Base-by-base conservation (phyloP, 2,113 vertebrate genomes). In the Colius striatus region DNA sequence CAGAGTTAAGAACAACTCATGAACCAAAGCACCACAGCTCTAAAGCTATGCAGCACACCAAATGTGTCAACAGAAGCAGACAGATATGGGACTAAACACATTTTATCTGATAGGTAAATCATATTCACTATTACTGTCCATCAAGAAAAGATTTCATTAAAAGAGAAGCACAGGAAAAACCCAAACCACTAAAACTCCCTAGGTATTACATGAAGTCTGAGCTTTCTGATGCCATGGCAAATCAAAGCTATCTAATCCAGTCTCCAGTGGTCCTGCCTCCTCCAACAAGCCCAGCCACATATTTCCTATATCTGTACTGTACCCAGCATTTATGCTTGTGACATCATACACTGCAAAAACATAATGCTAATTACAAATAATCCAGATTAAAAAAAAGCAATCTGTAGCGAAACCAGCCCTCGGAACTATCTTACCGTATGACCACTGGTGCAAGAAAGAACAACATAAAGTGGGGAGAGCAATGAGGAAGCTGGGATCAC, bases 251-350 rank as follows among this genome's bases (percentile, higher is more conserved):
- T 14, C 13, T 62, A 83, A 78, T 21, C 4, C 13, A 84, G 19
- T 20, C 63, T 71, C 61, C 38, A 68, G 54, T 13, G 20, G 29
- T 76, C 23, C 67, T 47, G 32, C 17, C 15, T 65, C 36, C 54
- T 43, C 41, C 62, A 36, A 16, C 30, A 72, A 47, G 5, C 16
- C 25, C 60, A 72, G 11, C 16, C 61, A 55, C 0, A 0, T 8
- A 9, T 18, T 93, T 75, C 18, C 23, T 36, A n/a, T 43, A 38
- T 48, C 51, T 68, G 18, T 17, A 21, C 21, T 73, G 43, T 8
- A 48, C 19, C 4, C 34, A 65, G 19, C 18, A 25, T 26, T 75
- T 84, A 50, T 2, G n/a, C 11, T n/a, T 68, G 20, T 29, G 63
- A 86, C 51, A 58, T 47, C 32, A 81, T 34, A 60, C 0, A 2